Evolutionary conservation across 2,113 vertebrate genomes (phyloP).

Genomic region (Gambusia affinis): DNA sequence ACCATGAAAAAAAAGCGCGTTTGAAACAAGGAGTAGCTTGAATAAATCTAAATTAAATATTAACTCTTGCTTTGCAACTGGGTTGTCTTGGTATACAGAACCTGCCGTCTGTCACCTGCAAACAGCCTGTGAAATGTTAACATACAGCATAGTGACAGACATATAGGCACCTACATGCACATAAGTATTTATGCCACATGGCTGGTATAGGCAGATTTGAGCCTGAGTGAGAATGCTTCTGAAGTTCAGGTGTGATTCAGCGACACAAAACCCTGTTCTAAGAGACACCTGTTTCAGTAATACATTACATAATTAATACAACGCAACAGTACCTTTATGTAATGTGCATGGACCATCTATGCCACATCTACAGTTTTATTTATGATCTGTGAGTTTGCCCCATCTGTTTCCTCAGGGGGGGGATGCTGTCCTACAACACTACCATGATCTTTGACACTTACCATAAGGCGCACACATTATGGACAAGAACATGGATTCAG

Average conservation of each 20-base stretch:
- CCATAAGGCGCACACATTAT: constrained; percentile 54
- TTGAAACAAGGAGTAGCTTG: neutral
- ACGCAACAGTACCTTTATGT: constrained; percentile 23
- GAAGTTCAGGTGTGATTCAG: neutral
- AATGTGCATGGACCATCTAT: constrained; percentile 32
- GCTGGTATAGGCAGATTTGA: neutral
- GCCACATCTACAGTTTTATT: constrained; percentile 56
- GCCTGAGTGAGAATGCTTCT: neutral
- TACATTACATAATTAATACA: constrained; percentile 14
- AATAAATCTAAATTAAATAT: neutral
- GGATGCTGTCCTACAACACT: constrained; percentile 64
- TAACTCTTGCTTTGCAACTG: neutral
- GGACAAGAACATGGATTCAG: constrained; percentile 33
- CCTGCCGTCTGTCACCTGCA: neutral
- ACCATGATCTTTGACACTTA: constrained; percentile 65
- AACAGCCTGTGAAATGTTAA: neutral
- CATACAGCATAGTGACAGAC: too few species aligned
- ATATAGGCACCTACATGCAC: neutral
- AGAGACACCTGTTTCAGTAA: neutral
- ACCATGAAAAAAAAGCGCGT: neutral
- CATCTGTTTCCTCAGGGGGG: constrained; percentile 71
- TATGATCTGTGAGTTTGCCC: constrained; percentile 58
- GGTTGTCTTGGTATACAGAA: neutral
- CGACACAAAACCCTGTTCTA: neutral
- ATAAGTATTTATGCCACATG: neutral